phyloP scores from a whole-genome alignment of 2,113 vertebrate genomes.

The Oriolus oriolus region DNA sequence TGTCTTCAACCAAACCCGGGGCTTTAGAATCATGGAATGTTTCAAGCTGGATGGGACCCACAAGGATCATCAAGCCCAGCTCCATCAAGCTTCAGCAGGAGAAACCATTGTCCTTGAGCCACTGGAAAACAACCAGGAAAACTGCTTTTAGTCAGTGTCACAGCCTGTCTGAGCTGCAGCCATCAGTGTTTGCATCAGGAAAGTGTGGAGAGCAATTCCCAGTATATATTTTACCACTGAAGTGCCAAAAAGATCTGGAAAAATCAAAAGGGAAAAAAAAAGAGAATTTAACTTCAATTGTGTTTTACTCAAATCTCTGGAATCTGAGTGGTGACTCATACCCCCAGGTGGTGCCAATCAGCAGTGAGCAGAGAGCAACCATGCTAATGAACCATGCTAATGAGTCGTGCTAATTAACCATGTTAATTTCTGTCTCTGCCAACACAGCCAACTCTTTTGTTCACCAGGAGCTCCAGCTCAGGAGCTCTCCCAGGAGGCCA shows the following conservation, averaged over 20 bases:
- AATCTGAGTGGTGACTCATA: neutral
- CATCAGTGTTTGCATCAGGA: neutral
- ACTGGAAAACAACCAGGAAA: neutral
- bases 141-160: neutral
- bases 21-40: neutral
- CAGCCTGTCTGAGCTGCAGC: neutral
- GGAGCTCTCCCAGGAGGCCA: fast-evolving
- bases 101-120: neutral
- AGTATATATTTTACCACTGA: neutral
- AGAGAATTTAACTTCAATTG: neutral
- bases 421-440: neutral
- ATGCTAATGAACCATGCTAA: neutral
- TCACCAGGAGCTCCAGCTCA: neutral
- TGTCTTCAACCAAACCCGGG: neutral
- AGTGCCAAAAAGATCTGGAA: neutral
- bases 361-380: neutral
- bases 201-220: neutral
- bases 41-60: neutral
- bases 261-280: neutral
- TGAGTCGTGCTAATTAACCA: neutral
- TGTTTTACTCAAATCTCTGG: neutral
- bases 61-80: neutral
- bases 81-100: neutral
- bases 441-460: fast-evolving
- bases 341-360: neutral